These are phyloP conservation scores for Polymixis flavicincta DNA, from an alignment of 2,888 invertebrate genomes.

Conservation along the genomic window DNA sequence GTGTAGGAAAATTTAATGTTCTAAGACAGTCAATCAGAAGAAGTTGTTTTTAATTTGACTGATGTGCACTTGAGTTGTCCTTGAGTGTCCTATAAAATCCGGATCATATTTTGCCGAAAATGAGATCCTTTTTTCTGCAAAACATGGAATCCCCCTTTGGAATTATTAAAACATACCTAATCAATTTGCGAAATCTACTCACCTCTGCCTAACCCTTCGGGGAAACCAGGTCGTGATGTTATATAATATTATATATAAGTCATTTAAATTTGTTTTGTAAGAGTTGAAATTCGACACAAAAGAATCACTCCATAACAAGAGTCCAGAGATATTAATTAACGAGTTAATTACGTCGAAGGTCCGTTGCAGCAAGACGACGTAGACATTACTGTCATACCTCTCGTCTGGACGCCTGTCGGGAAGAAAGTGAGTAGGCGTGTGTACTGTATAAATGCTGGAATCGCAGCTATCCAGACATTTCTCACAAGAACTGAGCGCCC, in stretches of 20 bases:
- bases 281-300: constrained; percentile 8
- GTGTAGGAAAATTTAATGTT: not conserved
- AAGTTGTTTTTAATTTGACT: not conserved
- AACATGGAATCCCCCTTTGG: no score
- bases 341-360: constrained; percentile 32
- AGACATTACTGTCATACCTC: constrained; percentile 2
- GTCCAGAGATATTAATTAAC: constrained; percentile 22
- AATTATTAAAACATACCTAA: not conserved
- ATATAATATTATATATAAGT: not conserved
- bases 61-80: not conserved
- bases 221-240: not conserved
- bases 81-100: not conserved
- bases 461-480: constrained; percentile 75
- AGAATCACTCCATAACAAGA: not conserved
- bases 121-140: no score
- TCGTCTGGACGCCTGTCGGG: constrained; percentile 67
- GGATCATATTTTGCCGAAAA: no score
- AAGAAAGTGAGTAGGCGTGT: constrained; percentile 83
- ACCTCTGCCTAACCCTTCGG: not conserved
- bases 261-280: not conserved
- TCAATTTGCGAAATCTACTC: not conserved
- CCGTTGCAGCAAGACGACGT: not conserved
- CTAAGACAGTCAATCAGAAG: not conserved
- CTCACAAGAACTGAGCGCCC: constrained; percentile 68
- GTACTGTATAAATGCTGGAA: constrained; percentile 82